Percentiles rank a stretch among this genome's conserved stretches.
phyloP scores from a whole-genome alignment of 2,888 invertebrate genomes.

The Tortricodes alternella region DNA sequence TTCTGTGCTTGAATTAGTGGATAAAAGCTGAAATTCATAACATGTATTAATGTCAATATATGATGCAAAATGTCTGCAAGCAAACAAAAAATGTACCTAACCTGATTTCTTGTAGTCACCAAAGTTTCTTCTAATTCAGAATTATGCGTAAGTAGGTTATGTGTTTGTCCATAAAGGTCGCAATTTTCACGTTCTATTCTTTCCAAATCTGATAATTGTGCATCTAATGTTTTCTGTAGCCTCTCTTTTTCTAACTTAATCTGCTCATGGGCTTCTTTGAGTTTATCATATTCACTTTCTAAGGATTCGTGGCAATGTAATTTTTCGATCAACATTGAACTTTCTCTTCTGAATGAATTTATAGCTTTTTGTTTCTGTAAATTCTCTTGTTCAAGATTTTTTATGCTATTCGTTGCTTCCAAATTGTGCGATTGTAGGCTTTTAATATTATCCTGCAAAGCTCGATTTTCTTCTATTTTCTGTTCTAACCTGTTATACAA shows the following conservation, averaged over 20 bases:
- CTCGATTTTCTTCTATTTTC: slow-evolving; percentile 55
- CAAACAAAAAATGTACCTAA: slow-evolving; percentile 33
- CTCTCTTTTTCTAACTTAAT: slow-evolving; percentile 53
- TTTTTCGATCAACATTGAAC: slow-evolving; percentile 48
- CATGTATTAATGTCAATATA: neutral
- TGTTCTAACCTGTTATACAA: slow-evolving; percentile 48
- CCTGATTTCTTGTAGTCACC: slow-evolving; percentile 57
- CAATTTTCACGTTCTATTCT: slow-evolving; percentile 51
- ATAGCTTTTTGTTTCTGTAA: slow-evolving; percentile 44
- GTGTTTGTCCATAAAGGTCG: slow-evolving; percentile 50
- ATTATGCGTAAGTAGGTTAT: slow-evolving; percentile 50
- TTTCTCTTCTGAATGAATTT: slow-evolving; percentile 51
- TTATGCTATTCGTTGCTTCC: slow-evolving; percentile 41
- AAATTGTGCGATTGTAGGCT: slow-evolving; percentile 43
- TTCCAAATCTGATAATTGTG: slow-evolving; percentile 43
- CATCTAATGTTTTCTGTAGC: slow-evolving; percentile 49
- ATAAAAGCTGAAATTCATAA: slow-evolving; percentile 17
- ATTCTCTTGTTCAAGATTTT: slow-evolving; percentile 51
- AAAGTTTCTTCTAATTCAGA: slow-evolving; percentile 61
- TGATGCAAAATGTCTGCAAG: neutral
- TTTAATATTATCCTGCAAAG: slow-evolving; percentile 45
- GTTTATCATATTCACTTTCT: slow-evolving; percentile 48
- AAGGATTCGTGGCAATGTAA: slow-evolving; percentile 51
- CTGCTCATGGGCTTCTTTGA: slow-evolving; percentile 47
- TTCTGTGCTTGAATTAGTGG: slow-evolving; percentile 35